A percentile compares a stretch with the other conserved stretches of the same genome.
Conservation (phyloP, 1,140 invertebrate genomes). For the Pentalonia nigronervosa region DNA sequence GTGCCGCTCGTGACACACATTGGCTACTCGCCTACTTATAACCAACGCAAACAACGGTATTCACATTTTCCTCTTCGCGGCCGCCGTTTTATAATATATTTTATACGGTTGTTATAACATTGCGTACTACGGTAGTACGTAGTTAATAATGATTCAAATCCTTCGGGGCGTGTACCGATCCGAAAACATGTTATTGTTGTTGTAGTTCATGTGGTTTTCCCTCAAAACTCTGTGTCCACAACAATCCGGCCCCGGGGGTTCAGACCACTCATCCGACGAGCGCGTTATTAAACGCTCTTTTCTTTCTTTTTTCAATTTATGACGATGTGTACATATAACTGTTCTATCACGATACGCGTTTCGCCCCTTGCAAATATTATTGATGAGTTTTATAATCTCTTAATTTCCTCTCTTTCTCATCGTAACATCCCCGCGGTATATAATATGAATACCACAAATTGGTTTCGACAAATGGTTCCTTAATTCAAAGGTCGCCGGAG, state of each 20-base stretch:
- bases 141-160: conserved; percentile 23
- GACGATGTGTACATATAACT: neutral
- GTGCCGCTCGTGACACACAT: neutral
- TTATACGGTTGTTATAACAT: neutral
- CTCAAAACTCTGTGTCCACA: conserved; percentile 26
- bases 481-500: conserved; percentile 44
- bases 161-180: conserved; percentile 1
- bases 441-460: neutral
- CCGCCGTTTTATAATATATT: neutral
- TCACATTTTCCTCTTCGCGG: neutral
- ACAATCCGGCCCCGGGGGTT: conserved; percentile 23
- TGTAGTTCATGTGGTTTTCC: conserved; percentile 26
- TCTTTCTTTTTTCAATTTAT: neutral
- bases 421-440: neutral
- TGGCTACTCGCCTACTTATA: neutral
- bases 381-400: conserved; percentile 19
- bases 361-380: neutral
- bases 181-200: conserved; percentile 40
- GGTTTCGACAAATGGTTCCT: conserved; percentile 7
- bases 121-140: neutral
- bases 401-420: neutral
- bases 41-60: neutral
- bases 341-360: neutral
- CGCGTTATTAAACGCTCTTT: neutral
- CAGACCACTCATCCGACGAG: conserved; percentile 40